Evolutionary conservation across 2,113 vertebrate species (phyloP).

Genomic region (Carassius gibelio): DNA sequence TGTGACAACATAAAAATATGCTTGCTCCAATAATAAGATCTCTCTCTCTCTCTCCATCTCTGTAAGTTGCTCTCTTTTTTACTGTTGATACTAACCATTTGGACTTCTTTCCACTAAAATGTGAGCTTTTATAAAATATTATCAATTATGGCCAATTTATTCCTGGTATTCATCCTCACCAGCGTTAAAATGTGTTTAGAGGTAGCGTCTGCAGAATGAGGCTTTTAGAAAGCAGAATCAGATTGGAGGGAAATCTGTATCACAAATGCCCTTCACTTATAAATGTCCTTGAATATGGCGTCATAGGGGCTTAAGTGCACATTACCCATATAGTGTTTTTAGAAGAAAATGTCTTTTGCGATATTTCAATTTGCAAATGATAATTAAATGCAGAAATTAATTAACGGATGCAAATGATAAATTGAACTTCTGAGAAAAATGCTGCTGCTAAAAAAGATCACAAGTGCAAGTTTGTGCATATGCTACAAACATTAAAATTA

Average conservation of each 20-base stretch:
- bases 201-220: slow-evolving; percentile 15
- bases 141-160: slow-evolving; percentile 49
- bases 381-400: slow-evolving; percentile 55
- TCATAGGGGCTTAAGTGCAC: slow-evolving; percentile 40
- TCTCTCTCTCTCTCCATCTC: background rate
- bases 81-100: slow-evolving; percentile 19
- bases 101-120: slow-evolving; percentile 39
- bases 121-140: slow-evolving; percentile 52
- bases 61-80: background rate
- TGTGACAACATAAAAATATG: background rate
- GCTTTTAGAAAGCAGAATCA: slow-evolving; percentile 51
- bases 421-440: background rate
- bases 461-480: background rate
- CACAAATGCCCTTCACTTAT: slow-evolving; percentile 29
- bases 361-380: slow-evolving; percentile 45
- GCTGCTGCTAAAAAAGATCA: background rate
- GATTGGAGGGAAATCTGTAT: slow-evolving; percentile 45
- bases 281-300: slow-evolving; percentile 32
- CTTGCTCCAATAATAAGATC: background rate
- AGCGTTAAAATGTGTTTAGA: slow-evolving; percentile 47
- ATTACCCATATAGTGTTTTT: slow-evolving; percentile 47
- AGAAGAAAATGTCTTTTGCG: slow-evolving; percentile 43
- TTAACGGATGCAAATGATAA: slow-evolving; percentile 13
- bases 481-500: background rate
- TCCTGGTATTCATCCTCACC: slow-evolving; percentile 46